Percentiles rank a stretch among this genome's conserved stretches.
Conservation (phyloP, 2,113 vertebrate genomes). For the Zonotrichia leucophrys region DNA sequence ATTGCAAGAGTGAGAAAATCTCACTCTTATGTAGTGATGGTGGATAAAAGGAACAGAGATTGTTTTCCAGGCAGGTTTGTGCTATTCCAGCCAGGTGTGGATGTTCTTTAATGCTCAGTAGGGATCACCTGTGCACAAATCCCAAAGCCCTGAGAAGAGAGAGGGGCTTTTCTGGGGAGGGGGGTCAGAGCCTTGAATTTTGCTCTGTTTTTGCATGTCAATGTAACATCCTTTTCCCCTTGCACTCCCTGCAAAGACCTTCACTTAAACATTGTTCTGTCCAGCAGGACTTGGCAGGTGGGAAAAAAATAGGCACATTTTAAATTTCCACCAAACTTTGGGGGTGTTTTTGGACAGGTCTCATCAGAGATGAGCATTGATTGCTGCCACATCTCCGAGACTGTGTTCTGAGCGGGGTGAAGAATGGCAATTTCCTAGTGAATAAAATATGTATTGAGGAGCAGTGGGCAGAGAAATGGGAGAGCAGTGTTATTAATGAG, state of each 20-base stretch:
- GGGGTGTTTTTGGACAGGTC: neutral
- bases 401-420: neutral
- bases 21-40: neutral
- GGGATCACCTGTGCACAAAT: neutral
- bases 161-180: neutral
- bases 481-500: neutral
- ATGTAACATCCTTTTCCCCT: neutral
- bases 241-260: neutral
- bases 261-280: neutral
- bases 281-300: neutral
- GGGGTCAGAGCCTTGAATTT: neutral
- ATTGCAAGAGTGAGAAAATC: neutral
- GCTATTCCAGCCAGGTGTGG: neutral
- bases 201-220: neutral
- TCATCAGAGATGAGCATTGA: neutral
- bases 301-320: neutral
- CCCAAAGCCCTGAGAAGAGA: neutral
- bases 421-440: neutral
- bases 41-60: neutral
- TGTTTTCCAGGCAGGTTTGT: neutral
- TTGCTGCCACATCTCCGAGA: neutral
- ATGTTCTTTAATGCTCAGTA: neutral
- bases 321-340: neutral
- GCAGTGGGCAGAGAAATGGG: neutral
- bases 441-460: neutral